A percentile compares a stretch with the other conserved stretches of the same genome.
Conservation (phyloP, 2,113 vertebrate species). For the Macquaria ambigua region DNA sequence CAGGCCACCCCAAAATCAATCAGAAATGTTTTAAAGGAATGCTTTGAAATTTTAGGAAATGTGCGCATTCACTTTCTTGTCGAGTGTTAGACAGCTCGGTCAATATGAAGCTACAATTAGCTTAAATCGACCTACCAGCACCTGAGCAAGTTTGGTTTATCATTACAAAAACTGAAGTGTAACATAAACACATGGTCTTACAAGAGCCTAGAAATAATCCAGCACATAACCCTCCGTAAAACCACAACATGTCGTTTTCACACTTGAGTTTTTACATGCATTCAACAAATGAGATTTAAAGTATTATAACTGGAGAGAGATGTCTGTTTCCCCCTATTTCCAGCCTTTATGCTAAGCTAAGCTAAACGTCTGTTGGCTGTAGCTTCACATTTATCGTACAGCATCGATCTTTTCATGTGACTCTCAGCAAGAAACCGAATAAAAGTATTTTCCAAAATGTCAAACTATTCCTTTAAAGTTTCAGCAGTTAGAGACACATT, state of each 20-base stretch:
- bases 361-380: not conserved
- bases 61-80: constrained; percentile 3
- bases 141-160: not conserved
- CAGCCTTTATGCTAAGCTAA: not conserved
- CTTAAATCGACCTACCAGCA: not conserved
- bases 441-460: not conserved
- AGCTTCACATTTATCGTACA: not conserved
- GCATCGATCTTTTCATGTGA: not conserved
- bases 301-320: not conserved
- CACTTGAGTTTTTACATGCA: not conserved
- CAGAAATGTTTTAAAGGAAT: constrained; percentile 33
- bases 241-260: not conserved
- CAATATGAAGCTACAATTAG: constrained; percentile 2
- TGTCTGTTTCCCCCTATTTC: not conserved
- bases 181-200: not conserved
- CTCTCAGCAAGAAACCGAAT: not conserved
- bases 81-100: not conserved
- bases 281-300: not conserved
- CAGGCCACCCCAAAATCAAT: constrained; percentile 40
- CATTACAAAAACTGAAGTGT: not conserved
- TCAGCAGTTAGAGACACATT: not conserved
- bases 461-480: constrained; percentile 2
- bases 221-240: not conserved
- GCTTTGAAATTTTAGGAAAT: constrained; percentile 28
- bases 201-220: not conserved